Base-by-base conservation (phyloP, 2,888 invertebrate species). In the Spisula solida region DNA sequence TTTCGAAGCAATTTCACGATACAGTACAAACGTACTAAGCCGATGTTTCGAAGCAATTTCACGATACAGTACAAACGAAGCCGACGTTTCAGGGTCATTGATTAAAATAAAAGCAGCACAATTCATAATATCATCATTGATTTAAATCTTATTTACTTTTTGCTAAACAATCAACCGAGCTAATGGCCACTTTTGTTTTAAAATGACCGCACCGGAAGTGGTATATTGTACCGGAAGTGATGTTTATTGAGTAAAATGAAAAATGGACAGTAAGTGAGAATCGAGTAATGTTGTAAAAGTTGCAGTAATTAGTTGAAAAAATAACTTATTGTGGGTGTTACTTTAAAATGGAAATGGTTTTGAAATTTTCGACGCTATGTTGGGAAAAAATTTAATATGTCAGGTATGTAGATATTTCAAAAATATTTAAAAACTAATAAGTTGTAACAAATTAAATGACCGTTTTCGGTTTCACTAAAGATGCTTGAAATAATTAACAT, bases 131-230 rank as follows among this genome's bases (percentile, higher is more conserved):
- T 75, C 34, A 25, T 56, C 82, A 82, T 83, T 79, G 87, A 87
- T 87, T 87, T 47, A 87, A 79, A 18, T 78, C 56, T 48, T 83
- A 47, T 83, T 87, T 83, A 79, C 55, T 47, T 82, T 80, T n/a
- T 78, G 34, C 41, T 18, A 48, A 80, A 18, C 34, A 75, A 34
- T 75, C 75, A 75, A 75, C 75, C n/a, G 0, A 31, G 34, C 31
- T 75, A 75, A 75, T 75, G 75, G 75, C 18, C 16, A 14, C 14
- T 75, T 14, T 34, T 75, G 75, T 75, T 18, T 31, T 31, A 31
- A 75, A 75, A 75, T 66, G 25, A 25, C 0, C 60, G 25, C 25
- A 66, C 60, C 20, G 60, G 60, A 66, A 66, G n/a, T 66, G 60
- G 8, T 66, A 41, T 41, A 41, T 41, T 41, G 8, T 41, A 41